phyloP scores from a whole-genome alignment of 2,797 vertebrate species.

The Sebastes glaucus region DNA sequence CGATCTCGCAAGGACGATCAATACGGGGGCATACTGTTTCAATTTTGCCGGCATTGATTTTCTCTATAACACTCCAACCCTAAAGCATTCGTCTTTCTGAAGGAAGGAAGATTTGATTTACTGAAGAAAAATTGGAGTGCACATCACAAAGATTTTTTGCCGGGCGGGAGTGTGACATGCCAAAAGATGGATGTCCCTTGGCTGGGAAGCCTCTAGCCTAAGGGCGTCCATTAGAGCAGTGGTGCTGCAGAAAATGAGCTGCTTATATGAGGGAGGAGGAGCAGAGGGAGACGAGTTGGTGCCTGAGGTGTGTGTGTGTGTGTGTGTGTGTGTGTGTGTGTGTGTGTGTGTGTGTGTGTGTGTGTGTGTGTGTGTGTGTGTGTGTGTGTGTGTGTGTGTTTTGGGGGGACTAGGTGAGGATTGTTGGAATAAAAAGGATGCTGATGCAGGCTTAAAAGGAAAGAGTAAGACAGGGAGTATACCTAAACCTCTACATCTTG shows the following conservation, averaged over 20 bases:
- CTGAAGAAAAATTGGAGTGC: slow-evolving; percentile 99
- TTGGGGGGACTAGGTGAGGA: slow-evolving; percentile 17
- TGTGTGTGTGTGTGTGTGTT: neutral
- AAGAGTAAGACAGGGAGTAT: slow-evolving; percentile 64
- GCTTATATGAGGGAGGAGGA: slow-evolving; percentile 81
- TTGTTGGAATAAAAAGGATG: slow-evolving; percentile 40
- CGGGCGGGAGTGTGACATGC: slow-evolving; percentile 91
- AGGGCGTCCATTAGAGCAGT: slow-evolving; percentile 97
- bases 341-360: neutral
- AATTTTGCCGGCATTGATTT: slow-evolving; percentile 99
- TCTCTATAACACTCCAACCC: slow-evolving; percentile 96
- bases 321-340: neutral
- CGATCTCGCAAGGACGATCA: slow-evolving; percentile 98
- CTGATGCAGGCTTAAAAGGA: slow-evolving; percentile 68
- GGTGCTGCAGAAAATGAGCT: slow-evolving; percentile 89
- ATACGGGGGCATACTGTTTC: slow-evolving; percentile 99
- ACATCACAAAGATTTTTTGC: slow-evolving; percentile 99
- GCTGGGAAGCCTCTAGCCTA: slow-evolving; percentile 94
- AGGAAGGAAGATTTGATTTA: slow-evolving; percentile 99
- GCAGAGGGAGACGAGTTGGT: slow-evolving; percentile 44
- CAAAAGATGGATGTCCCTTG: slow-evolving; percentile 98
- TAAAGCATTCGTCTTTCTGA: slow-evolving; percentile 99
- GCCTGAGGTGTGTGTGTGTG: slow-evolving; percentile 24
- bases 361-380: neutral
- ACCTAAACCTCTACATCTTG: slow-evolving; percentile 13